These are phyloP conservation scores for Forficula auricularia DNA, from an alignment of 1,140 invertebrate genomes.

Conservation along the genomic window DNA sequence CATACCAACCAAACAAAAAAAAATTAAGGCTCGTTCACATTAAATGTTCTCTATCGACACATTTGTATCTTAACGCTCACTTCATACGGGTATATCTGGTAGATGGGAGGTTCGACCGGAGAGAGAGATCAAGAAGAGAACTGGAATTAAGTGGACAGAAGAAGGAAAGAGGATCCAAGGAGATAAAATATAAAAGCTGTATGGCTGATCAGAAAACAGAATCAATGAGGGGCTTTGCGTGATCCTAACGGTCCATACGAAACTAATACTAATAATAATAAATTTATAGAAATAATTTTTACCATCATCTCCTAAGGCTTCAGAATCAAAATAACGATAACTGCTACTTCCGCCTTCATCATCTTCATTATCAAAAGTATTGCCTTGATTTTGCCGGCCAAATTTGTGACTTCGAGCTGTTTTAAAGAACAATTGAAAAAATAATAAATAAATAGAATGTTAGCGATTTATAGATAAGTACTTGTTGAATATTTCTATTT, in stretches of 20 bases:
- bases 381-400: constrained; percentile 55
- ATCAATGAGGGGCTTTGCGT: not conserved
- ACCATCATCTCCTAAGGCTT: constrained; percentile 15
- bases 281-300: constrained; percentile 16
- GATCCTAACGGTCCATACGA: not conserved
- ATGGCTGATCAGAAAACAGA: too few relatives aligned
- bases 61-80: too few relatives aligned
- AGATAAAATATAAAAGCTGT: too few relatives aligned
- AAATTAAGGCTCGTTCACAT: too few relatives aligned
- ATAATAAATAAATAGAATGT: not conserved
- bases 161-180: too few relatives aligned
- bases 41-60: too few relatives aligned
- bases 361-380: constrained; percentile 32
- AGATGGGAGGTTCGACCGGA: too few relatives aligned
- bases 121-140: too few relatives aligned
- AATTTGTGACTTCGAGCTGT: constrained; percentile 61
- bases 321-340: constrained; percentile 13
- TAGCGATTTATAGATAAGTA: not conserved
- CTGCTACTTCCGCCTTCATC: constrained; percentile 25
- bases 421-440: constrained; percentile 17
- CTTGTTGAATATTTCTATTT: not conserved
- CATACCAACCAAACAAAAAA: too few relatives aligned
- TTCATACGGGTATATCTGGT: too few relatives aligned
- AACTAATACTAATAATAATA: constrained; percentile 23
- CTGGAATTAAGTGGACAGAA: too few relatives aligned